Evolutionary conservation across 1,140 invertebrate species (phyloP).

Genomic region (Drosophila micromelanica): DNA sequence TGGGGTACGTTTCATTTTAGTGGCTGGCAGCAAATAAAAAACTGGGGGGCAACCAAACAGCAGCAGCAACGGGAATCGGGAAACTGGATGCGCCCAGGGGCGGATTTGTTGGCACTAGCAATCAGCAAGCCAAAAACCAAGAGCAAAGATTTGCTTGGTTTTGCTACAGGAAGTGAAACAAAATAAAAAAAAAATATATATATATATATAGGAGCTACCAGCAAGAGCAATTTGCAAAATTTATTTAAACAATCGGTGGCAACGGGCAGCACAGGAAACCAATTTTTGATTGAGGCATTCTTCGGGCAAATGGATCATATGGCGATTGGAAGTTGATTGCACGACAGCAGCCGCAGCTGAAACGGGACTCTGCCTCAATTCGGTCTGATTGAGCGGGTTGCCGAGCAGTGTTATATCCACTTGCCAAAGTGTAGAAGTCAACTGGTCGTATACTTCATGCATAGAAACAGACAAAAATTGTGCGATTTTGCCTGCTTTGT

Average conservation of each 20-base stretch:
- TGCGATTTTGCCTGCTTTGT: neutral
- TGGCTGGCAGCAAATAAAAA: constrained; percentile 41
- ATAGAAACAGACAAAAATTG: neutral
- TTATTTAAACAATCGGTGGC: constrained; percentile 50
- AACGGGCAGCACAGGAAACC: constrained; percentile 29
- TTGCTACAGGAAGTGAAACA: constrained; percentile 31
- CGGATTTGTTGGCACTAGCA: constrained; percentile 46
- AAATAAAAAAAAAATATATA: no score
- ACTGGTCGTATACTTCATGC: constrained; percentile 40
- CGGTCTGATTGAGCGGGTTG: constrained; percentile 19
- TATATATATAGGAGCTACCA: neutral
- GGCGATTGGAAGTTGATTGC: constrained; percentile 36
- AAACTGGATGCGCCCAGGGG: constrained; percentile 15
- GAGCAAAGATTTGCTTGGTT: constrained; percentile 55
- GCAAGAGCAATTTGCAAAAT: constrained; percentile 47
- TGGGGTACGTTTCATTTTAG: constrained; percentile 12
- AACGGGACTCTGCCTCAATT: neutral
- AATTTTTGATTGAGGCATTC: constrained; percentile 49
- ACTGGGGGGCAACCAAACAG: constrained; percentile 1
- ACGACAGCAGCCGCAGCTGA: neutral
- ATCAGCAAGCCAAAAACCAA: constrained; percentile 40
- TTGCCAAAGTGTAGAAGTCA: constrained; percentile 2
- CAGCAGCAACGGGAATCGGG: constrained; percentile 2
- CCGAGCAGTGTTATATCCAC: constrained; percentile 2
- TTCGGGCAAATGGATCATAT: constrained; percentile 41